Base-by-base conservation (phyloP, 1,140 invertebrate genomes). In the Pogonomyrmex barbatus region DNA sequence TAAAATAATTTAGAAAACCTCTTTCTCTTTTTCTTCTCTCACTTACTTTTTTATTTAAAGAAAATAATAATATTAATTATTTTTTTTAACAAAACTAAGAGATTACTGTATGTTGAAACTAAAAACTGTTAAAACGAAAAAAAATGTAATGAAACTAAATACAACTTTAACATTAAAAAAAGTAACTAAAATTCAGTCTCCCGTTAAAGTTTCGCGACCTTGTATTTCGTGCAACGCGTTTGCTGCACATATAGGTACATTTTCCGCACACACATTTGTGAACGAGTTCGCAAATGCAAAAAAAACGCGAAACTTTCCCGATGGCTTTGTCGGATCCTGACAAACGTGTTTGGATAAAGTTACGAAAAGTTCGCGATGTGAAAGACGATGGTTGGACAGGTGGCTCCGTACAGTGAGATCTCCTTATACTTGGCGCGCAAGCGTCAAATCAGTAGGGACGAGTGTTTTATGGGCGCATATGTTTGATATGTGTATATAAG, bases 351-450 rank as follows among this genome's bases (percentile, higher is more conserved):
- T 24, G 67, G 17, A 8, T 30, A 71, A 82, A 82, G 39, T 58
- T 71, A 39, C 52, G 30, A 56, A 68, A 82, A 58, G 52, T 73
- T 82, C 6, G 9, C 17, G 17, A 73, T 10, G 42, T 39, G 45
- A 71, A 58, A 60, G 67, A 24, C 58, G 42, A 82, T n/a, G 33
- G 50, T 70, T 54, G 71, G 88, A 65, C 82, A 91, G 85, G 87
- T 92, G 89, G 87, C 89, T 92, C 90, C 87, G 75, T 88, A 76
- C 79, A 9, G 67, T 52, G 90, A 89, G 84, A 82, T 62, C 42
- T 47, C 17, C 3, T 47, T 33, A 39, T 62, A 39, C 10, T 39
- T 71, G 30, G 14, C 30, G 77, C 77, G 62, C 62, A 67, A 68
- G 36, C 63, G 63, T 67, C 45, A 17, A 30, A 54, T 56, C n/a